Evolutionary conservation across 2,113 vertebrate genomes (phyloP).

Genomic region (Phycodurus eques): DNA sequence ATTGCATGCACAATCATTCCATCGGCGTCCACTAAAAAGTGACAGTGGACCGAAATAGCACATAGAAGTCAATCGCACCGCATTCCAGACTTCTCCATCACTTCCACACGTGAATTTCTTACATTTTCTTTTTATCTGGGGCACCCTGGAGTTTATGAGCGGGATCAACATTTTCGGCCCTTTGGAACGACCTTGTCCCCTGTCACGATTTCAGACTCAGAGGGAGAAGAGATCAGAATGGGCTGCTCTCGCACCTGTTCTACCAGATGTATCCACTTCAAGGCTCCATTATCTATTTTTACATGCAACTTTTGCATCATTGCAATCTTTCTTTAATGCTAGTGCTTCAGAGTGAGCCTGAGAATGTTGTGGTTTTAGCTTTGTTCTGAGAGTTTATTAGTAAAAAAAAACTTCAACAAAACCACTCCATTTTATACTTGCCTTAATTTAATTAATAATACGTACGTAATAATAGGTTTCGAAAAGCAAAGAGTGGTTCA

Average conservation of each 20-base stretch:
- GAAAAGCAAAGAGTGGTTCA: background rate
- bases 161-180: constrained; percentile 44
- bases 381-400: background rate
- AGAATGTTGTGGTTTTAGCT: background rate
- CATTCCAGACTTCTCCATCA: constrained; percentile 54
- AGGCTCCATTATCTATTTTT: constrained; percentile 55
- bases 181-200: constrained; percentile 56
- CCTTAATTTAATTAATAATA: background rate
- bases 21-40: constrained; percentile 23
- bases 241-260: constrained; percentile 62
- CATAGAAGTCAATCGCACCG: constrained; percentile 18
- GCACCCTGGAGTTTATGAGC: constrained; percentile 58
- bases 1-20: constrained; percentile 16
- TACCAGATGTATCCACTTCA: constrained; percentile 39
- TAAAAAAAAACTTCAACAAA: background rate
- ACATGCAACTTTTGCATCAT: constrained; percentile 24
- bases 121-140: constrained; percentile 39
- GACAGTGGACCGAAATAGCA: constrained; percentile 48
- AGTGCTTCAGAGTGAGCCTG: background rate
- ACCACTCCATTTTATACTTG: constrained; percentile 7
- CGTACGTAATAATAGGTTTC: background rate
- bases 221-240: constrained; percentile 41
- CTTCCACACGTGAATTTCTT: constrained; percentile 63
- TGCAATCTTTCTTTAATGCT: constrained; percentile 14
- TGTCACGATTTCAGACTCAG: constrained; percentile 60